Evolutionary conservation across 2,888 invertebrate species (phyloP).

Genomic region (Nomada fucata): DNA sequence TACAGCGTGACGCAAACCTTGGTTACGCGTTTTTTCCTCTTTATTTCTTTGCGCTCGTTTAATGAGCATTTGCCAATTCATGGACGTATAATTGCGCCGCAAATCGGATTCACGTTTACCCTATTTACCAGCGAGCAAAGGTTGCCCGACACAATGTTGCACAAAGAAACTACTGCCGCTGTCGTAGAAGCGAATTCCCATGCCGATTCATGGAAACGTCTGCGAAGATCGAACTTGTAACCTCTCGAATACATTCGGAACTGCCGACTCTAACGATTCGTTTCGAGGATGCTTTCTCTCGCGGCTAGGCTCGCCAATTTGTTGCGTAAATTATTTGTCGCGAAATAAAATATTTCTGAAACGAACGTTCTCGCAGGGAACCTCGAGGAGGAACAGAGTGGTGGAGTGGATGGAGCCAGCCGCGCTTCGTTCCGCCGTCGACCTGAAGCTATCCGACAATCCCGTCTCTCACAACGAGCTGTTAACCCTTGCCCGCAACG

Average conservation of each 20-base stretch:
- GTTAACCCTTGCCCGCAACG: conserved; percentile 88
- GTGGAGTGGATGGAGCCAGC: conserved; percentile 93
- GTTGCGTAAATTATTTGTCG: neutral
- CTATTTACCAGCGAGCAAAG: neutral
- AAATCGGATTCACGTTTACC: neutral
- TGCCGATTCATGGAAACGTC: neutral
- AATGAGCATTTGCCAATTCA: conserved; percentile 11
- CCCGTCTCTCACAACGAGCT: conserved; percentile 89
- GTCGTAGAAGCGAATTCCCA: neutral
- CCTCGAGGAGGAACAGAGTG: conserved; percentile 89
- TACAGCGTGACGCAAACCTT: conserved; percentile 28
- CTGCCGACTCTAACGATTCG: too few relatives aligned
- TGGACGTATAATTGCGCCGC: conserved; percentile 38
- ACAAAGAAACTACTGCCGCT: neutral
- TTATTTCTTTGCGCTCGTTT: conserved; percentile 8
- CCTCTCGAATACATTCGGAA: neutral
- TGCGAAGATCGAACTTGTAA: neutral
- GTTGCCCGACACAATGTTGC: neutral
- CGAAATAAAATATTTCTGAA: neutral
- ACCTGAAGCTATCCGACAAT: conserved; percentile 87
- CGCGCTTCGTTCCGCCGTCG: conserved; percentile 88
- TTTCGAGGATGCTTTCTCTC: too few relatives aligned
- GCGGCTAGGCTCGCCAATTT: too few relatives aligned
- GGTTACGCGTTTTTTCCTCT: conserved; percentile 2
- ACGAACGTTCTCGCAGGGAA: conserved; percentile 83